A percentile compares a stretch with the other conserved stretches of the same genome.
Conservation (phyloP, 2,797 vertebrate species). For the Sebastes minor region DNA sequence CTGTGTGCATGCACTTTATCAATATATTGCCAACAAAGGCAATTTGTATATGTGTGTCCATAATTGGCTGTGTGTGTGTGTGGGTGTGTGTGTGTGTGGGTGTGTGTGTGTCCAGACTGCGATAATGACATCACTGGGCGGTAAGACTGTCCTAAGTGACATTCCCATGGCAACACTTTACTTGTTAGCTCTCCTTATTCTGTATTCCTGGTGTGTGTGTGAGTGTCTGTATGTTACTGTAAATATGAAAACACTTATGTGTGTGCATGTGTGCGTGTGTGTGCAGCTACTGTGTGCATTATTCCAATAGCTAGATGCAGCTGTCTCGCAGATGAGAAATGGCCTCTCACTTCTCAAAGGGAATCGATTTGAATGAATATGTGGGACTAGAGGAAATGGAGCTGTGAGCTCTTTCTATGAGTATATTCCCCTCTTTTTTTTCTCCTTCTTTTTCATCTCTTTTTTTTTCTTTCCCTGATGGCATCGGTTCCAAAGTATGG, state of each 20-base stretch:
- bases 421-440: constrained; percentile 8
- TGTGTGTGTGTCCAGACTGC: constrained; percentile 3
- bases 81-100: background rate
- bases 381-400: constrained; percentile 54
- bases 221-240: constrained; percentile 3
- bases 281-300: constrained; percentile 14
- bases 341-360: constrained; percentile 63
- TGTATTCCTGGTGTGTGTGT: background rate
- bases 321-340: constrained; percentile 68
- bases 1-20: background rate
- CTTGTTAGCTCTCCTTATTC: constrained; percentile 31
- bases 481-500: background rate
- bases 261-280: background rate
- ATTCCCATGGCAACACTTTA: constrained; percentile 54
- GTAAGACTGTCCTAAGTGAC: constrained; percentile 30
- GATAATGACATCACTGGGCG: constrained; percentile 51
- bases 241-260: constrained; percentile 22
- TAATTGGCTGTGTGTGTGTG: constrained; percentile 37
- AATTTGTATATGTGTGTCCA: constrained; percentile 20
- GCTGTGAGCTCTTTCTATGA: constrained; percentile 47
- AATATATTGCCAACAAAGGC: constrained; percentile 23
- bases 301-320: constrained; percentile 55
- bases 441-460: background rate
- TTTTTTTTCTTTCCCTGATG: constrained; percentile 7
- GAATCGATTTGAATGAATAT: constrained; percentile 72